Base-by-base conservation (phyloP, 2,797 vertebrate species). In the Eremophila alpestris region DNA sequence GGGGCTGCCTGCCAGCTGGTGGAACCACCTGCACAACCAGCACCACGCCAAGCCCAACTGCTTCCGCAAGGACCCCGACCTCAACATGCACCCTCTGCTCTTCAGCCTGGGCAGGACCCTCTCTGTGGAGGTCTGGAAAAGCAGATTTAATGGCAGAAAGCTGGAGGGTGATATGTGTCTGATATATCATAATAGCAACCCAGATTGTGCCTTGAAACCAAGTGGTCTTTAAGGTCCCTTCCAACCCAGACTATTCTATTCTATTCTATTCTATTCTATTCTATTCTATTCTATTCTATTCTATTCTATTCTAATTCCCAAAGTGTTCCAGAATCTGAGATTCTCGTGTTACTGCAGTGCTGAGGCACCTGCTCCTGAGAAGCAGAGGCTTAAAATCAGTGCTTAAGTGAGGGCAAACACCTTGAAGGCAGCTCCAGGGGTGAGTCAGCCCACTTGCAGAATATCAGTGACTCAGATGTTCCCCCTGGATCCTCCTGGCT, bases 1-100 rank as follows among this genome's bases (percentile, higher is more conserved):
- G 98, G 98, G 98, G 20, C 74, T 97, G 10, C 96, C 98, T 13
- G 97, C 98, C 84, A 98, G 98, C 60, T 98, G 98, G 98, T 98
- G 98, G 98, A 98, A 98, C 83, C 98, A 98, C 80, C 16, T 98
- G 82, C 98, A 98, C 89, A 98, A 98, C 94, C 98, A 98, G 95
- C 98, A 98, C 89, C 98, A 98, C 0, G 98, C 98, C 95, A 98
- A 98, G 85, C 98, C 98, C 94, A 98, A 98, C 96, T 98, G 98
- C 91, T 98, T 98, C 89, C 97, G 93, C 83, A 98, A 98, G 89
- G 98, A 98, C 89, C 98, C 98, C 0, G 98, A 98, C 75, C 97
- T 98, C 95, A 98, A 97, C 89, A 98, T 98, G 98, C 98, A 98
- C 58, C 98, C 98, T 48, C 52, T 98, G 58, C 96, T 98, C 34